These are phyloP conservation scores for Grus americana DNA, from an alignment of 2,113 vertebrate genomes.

Conservation along the genomic window DNA sequence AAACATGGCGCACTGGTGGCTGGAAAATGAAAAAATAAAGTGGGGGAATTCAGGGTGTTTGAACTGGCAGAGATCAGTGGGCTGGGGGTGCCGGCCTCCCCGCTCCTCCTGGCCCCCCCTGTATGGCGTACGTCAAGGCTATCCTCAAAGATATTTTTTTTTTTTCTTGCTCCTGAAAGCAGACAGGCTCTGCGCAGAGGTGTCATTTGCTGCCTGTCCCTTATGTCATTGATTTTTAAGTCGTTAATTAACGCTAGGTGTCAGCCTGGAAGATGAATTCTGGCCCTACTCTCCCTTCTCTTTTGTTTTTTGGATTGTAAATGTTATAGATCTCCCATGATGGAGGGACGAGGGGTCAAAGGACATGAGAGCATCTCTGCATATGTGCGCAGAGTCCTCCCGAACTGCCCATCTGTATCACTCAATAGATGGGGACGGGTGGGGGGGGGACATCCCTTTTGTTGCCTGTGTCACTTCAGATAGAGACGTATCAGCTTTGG, in stretches of 20 bases:
- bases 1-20: fast-evolving
- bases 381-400: slow-evolving; percentile 34
- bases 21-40: not conserved
- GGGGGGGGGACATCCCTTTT: slow-evolving; percentile 3
- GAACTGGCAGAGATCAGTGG: slow-evolving; percentile 39
- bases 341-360: slow-evolving; percentile 79
- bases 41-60: not conserved
- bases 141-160: slow-evolving; percentile 55
- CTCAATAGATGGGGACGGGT: not conserved
- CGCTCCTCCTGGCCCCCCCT: not conserved
- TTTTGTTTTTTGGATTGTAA: slow-evolving; percentile 84
- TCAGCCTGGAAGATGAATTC: slow-evolving; percentile 84
- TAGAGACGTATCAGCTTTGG: slow-evolving; percentile 12
- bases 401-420: slow-evolving; percentile 38
- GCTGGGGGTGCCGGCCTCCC: not conserved
- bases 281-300: slow-evolving; percentile 64
- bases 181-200: slow-evolving; percentile 64
- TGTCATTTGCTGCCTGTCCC: slow-evolving; percentile 84
- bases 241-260: slow-evolving; percentile 84
- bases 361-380: slow-evolving; percentile 69
- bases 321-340: slow-evolving; percentile 82
- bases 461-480: slow-evolving; percentile 42
- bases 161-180: slow-evolving; percentile 42
- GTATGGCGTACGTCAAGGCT: not conserved
- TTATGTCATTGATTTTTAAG: slow-evolving; percentile 84